Evolutionary conservation across 2,797 vertebrate genomes (phyloP).

Genomic region (Brachymystax lenok): DNA sequence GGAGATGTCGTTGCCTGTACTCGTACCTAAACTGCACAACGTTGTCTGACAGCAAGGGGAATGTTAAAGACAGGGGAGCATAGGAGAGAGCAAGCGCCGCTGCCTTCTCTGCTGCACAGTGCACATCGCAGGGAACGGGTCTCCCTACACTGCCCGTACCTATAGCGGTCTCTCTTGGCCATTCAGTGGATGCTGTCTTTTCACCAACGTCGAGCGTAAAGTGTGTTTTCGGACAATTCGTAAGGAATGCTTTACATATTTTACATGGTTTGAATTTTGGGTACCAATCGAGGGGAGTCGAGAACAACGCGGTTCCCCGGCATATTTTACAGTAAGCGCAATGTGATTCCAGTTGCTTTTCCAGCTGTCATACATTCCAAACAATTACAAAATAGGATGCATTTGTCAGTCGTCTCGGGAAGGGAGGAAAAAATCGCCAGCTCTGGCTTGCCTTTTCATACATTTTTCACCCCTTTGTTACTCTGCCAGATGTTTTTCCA

Average conservation of each 20-base stretch:
- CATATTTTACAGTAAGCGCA: constrained; percentile 81
- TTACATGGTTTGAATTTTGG: constrained; percentile 70
- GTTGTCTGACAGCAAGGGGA: constrained; percentile 48
- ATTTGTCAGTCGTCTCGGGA: background rate
- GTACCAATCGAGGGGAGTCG: constrained; percentile 62
- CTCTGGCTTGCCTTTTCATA: background rate
- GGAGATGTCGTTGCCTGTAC: constrained; percentile 67
- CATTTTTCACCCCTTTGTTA: background rate
- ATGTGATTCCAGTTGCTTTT: constrained; percentile 72
- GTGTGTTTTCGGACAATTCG: constrained; percentile 41
- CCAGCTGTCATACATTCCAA: constrained; percentile 10
- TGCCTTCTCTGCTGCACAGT: constrained; percentile 73
- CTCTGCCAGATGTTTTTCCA: constrained; percentile 14
- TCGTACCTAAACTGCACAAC: constrained; percentile 58
- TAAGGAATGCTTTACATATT: constrained; percentile 64
- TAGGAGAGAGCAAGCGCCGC: constrained; percentile 37
- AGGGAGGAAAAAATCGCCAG: background rate
- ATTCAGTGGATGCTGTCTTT: constrained; percentile 63
- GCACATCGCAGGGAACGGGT: constrained; percentile 72
- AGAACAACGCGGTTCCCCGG: constrained; percentile 68
- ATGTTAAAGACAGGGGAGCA: constrained; percentile 45
- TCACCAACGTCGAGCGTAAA: constrained; percentile 1
- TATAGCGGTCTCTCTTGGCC: constrained; percentile 45
- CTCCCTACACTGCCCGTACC: constrained; percentile 63
- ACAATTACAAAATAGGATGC: background rate